Conservation (phyloP, 2,888 invertebrate species). For the Tenthredo livida region DNA sequence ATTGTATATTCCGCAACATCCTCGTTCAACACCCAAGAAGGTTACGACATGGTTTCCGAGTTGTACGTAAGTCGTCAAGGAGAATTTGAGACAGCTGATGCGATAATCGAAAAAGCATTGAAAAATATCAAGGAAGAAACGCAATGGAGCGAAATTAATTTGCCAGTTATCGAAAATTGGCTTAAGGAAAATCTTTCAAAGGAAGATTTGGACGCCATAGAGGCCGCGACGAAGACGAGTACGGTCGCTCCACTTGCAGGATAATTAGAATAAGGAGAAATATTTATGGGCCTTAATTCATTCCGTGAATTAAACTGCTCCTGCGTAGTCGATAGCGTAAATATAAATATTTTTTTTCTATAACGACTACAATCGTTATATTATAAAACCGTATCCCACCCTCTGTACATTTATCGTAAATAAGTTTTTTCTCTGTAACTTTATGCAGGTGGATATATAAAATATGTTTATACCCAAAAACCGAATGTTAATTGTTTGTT, state of each 20-base stretch:
- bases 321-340: slow-evolving; percentile 23
- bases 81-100: slow-evolving; percentile 87
- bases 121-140: slow-evolving; percentile 87
- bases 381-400: not conserved
- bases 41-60: slow-evolving; percentile 85
- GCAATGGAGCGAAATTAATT: slow-evolving; percentile 87
- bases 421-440: slow-evolving; percentile 1
- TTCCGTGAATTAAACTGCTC: slow-evolving; percentile 4
- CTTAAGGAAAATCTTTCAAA: slow-evolving; percentile 80
- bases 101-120: slow-evolving; percentile 86
- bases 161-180: slow-evolving; percentile 88
- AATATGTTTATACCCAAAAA: not conserved
- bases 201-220: slow-evolving; percentile 45
- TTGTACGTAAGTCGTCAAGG: slow-evolving; percentile 83
- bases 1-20: slow-evolving; percentile 87
- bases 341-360: not conserved
- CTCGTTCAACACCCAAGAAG: slow-evolving; percentile 87
- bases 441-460: not conserved
- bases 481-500: not conserved
- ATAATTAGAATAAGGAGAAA: not conserved
- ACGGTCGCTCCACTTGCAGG: slow-evolving; percentile 16
- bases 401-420: slow-evolving; percentile 25
- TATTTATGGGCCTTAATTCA: slow-evolving; percentile 20
- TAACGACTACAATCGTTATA: not conserved
- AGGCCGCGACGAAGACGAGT: slow-evolving; percentile 10